These are phyloP conservation scores for Argentina silus DNA, from an alignment of 2,797 vertebrate genomes.

Conservation along the genomic window DNA sequence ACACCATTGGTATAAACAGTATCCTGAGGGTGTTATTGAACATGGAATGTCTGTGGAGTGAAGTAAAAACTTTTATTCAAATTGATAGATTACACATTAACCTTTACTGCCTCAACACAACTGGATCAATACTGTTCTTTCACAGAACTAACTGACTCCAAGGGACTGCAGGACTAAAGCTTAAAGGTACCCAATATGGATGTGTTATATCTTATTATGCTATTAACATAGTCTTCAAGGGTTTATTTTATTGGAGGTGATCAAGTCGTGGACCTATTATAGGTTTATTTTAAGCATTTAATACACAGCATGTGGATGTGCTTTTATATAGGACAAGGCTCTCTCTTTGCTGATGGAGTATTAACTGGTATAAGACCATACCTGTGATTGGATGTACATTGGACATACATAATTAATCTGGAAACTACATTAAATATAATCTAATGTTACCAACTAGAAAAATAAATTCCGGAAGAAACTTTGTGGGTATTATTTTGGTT, in stretches of 20 bases:
- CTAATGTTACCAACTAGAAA: too few species aligned
- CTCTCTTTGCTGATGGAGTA: background rate
- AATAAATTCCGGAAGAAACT: too few species aligned
- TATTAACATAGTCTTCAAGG: background rate
- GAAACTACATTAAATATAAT: background rate
- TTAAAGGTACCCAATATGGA: background rate
- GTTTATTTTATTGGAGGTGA: background rate
- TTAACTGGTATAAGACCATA: background rate
- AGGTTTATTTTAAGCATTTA: background rate
- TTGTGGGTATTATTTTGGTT: too few species aligned
- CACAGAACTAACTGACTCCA: constrained; percentile 61
- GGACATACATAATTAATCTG: background rate
- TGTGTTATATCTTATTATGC: background rate
- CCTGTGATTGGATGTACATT: background rate
- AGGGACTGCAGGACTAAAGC: constrained; percentile 9
- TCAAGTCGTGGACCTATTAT: background rate
- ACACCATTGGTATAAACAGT: constrained; percentile 39
- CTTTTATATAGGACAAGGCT: background rate
- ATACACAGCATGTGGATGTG: background rate
- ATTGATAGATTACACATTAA: constrained; percentile 80
- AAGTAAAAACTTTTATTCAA: constrained; percentile 76
- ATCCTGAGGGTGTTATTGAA: constrained; percentile 54
- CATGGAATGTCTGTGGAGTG: constrained; percentile 53
- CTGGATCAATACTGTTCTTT: constrained; percentile 63
- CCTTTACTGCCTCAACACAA: constrained; percentile 74